Conservation (phyloP, 1,140 invertebrate species). For the Tetraneura akinire region DNA sequence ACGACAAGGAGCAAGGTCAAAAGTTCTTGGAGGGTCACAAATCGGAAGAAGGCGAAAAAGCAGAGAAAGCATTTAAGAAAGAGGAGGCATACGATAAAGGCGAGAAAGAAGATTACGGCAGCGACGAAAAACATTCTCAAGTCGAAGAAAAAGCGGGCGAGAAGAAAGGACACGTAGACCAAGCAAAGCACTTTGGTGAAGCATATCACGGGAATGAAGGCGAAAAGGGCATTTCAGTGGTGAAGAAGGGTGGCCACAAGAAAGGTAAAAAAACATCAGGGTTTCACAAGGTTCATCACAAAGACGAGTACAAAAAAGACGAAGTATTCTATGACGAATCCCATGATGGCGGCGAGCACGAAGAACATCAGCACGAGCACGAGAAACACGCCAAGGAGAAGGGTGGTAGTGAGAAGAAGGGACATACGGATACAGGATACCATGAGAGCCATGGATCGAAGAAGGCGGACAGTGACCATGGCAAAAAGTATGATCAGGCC, state of each 20-base stretch:
- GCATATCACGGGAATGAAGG: slow-evolving; percentile 59
- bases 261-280: slow-evolving; percentile 69
- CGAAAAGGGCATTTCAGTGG: slow-evolving; percentile 53
- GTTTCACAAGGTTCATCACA: slow-evolving; percentile 68
- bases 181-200: slow-evolving; percentile 58
- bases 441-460: slow-evolving; percentile 53
- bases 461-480: slow-evolving; percentile 54
- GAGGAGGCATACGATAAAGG: slow-evolving; percentile 59
- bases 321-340: slow-evolving; percentile 69
- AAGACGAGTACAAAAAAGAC: slow-evolving; percentile 68
- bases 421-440: slow-evolving; percentile 55
- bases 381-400: slow-evolving; percentile 54
- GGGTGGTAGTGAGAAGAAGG: slow-evolving; percentile 55
- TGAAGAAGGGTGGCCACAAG: slow-evolving; percentile 63
- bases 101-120: slow-evolving; percentile 55
- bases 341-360: slow-evolving; percentile 66
- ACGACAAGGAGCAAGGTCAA: slow-evolving; percentile 55
- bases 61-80: slow-evolving; percentile 66
- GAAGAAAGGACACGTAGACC: slow-evolving; percentile 56
- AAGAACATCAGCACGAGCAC: slow-evolving; percentile 59
- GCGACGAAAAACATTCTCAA: slow-evolving; percentile 55
- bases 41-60: slow-evolving; percentile 61
- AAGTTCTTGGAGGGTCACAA: slow-evolving; percentile 54
- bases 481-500: slow-evolving; percentile 54
- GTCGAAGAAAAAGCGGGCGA: slow-evolving; percentile 55